phyloP scores from a whole-genome alignment of 2,113 vertebrate species.

The Phylloscopus trochilus region DNA sequence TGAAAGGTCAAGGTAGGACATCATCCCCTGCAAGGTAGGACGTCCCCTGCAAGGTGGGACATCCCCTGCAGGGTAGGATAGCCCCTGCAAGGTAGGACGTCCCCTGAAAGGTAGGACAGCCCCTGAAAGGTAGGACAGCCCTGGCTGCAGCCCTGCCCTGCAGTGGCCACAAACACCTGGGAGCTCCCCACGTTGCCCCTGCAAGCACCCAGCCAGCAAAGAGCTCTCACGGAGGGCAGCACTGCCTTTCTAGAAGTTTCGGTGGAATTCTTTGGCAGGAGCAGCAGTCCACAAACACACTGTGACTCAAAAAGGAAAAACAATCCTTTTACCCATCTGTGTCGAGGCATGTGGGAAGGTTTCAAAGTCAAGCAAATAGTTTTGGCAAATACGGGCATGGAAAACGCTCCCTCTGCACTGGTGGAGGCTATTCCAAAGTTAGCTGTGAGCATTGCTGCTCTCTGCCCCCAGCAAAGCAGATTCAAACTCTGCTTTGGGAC shows the following conservation, averaged over 20 bases:
- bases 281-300: neutral
- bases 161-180: neutral
- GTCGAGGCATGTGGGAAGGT: slow-evolving; percentile 39
- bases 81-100: too few relatives aligned
- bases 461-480: neutral
- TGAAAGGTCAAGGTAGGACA: too few relatives aligned
- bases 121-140: too few relatives aligned
- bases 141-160: too few relatives aligned
- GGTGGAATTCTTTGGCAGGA: slow-evolving; percentile 66
- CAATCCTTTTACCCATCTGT: slow-evolving; percentile 25
- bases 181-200: neutral
- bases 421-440: slow-evolving; percentile 38
- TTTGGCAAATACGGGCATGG: slow-evolving; percentile 73
- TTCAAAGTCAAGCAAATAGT: slow-evolving; percentile 28
- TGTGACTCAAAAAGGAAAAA: slow-evolving; percentile 80
- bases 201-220: neutral
- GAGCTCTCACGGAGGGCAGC: neutral
- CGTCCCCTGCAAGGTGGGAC: too few relatives aligned
- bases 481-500: neutral
- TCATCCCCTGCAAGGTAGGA: slow-evolving; percentile 85
- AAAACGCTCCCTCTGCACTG: slow-evolving; percentile 9
- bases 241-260: slow-evolving; percentile 1
- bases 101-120: too few relatives aligned
- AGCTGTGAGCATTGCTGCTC: neutral
- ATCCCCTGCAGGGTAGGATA: too few relatives aligned